Conservation (phyloP, 2,113 vertebrate genomes). For the Aptenodytes patagonicus region DNA sequence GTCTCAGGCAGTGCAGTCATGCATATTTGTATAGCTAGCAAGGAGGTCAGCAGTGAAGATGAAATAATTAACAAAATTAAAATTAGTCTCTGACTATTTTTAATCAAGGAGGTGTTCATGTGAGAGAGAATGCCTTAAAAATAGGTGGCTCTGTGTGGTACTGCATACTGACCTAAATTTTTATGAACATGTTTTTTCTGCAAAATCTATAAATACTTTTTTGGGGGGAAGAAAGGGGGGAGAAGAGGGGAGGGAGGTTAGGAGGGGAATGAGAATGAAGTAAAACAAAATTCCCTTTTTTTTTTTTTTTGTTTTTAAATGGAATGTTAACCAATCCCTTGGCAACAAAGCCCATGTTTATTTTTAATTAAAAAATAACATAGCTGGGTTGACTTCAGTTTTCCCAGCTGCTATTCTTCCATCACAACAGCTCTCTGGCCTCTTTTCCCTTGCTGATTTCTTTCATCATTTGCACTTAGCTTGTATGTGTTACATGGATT, state of each 20-base stretch:
- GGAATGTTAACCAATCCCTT: conserved; percentile 71
- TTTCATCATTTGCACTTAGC: conserved; percentile 57
- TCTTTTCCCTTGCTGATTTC: conserved; percentile 62
- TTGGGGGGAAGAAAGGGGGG: not conserved
- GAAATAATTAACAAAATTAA: not conserved
- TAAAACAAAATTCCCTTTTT: conserved; percentile 21
- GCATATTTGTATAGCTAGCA: not conserved
- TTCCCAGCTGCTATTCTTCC: conserved; percentile 59
- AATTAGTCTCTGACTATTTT: not conserved
- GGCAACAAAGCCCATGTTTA: conserved; percentile 69
- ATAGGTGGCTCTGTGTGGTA: not conserved
- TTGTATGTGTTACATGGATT: conserved; percentile 14
- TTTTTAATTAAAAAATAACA: conserved; percentile 78
- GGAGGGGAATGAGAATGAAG: conserved; percentile 27
- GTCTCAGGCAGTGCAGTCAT: not conserved
- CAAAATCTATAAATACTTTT: conserved; percentile 54
- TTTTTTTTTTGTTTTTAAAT: not conserved
- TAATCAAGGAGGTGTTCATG: not conserved
- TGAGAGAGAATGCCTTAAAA: not conserved
- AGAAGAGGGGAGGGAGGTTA: not conserved
- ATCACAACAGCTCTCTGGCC: conserved; percentile 41
- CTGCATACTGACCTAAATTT: not conserved
- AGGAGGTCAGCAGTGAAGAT: not conserved
- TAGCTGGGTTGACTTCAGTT: conserved; percentile 68
- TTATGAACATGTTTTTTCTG: not conserved